These are phyloP conservation scores for Bombus sibiricus DNA, from an alignment of 1,140 invertebrate genomes.

Conservation along the genomic window DNA sequence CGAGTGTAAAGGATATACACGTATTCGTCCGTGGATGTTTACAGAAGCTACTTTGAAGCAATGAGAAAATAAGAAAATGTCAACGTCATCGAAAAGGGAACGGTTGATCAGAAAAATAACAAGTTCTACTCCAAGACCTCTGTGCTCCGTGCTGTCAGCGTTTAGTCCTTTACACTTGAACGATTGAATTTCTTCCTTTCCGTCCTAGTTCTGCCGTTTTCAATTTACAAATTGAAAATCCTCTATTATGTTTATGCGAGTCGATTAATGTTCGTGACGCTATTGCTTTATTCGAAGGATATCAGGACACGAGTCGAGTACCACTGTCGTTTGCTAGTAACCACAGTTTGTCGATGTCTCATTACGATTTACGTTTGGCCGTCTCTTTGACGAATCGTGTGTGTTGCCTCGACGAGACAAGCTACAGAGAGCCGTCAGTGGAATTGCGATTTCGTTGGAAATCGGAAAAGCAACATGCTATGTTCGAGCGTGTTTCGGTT, in stretches of 20 bases:
- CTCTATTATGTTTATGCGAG: background rate
- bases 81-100: background rate
- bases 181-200: background rate
- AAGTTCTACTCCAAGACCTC: background rate
- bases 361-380: background rate
- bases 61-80: slow-evolving; percentile 8
- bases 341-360: background rate
- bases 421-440: background rate
- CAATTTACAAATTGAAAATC: background rate
- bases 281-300: no score
- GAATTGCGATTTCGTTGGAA: background rate
- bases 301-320: background rate
- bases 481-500: background rate
- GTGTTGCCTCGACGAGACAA: background rate
- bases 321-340: background rate
- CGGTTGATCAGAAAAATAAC: slow-evolving; percentile 30
- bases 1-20: slow-evolving; percentile 3
- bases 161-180: background rate
- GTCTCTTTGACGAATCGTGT: background rate
- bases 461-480: no score
- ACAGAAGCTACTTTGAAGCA: slow-evolving; percentile 7
- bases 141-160: no score
- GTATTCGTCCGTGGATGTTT: slow-evolving; percentile 12
- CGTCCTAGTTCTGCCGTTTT: background rate
- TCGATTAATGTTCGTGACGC: background rate